Evolutionary conservation across 2,888 invertebrate genomes (phyloP).

Genomic region (Artemia sp.): DNA sequence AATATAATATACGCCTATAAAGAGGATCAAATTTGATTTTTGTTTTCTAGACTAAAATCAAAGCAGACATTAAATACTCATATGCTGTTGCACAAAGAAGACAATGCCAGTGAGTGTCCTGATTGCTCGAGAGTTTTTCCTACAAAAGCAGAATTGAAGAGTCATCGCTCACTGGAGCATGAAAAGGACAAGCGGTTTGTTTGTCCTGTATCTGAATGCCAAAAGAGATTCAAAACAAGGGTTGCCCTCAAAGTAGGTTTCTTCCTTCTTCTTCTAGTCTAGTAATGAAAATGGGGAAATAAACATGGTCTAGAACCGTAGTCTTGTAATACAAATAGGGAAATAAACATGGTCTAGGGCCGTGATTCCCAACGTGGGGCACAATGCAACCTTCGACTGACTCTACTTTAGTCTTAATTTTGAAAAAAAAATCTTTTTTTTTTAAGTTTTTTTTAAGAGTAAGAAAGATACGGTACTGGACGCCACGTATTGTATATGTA

Average conservation of each 20-base stretch:
- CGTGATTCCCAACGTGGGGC: too few species aligned
- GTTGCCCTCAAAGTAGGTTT: background rate
- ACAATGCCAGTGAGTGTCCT: background rate
- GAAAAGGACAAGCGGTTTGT: constrained; percentile 1
- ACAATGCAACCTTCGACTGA: too few species aligned
- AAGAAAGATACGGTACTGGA: too few species aligned
- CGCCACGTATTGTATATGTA: too few species aligned
- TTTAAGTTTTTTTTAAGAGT: too few species aligned
- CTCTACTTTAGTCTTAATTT: too few species aligned
- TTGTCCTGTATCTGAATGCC: constrained; percentile 1
- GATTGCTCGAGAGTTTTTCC: background rate
- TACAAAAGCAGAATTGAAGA: constrained; percentile 3
- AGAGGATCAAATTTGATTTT: background rate
- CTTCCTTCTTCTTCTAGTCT: background rate
- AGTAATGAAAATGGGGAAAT: too few species aligned
- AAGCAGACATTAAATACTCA: constrained; percentile 8
- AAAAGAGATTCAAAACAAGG: constrained; percentile 10
- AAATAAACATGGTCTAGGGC: too few species aligned
- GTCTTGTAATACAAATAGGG: too few species aligned
- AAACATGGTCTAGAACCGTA: too few species aligned
- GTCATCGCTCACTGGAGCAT: background rate
- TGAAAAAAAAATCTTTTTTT: too few species aligned
- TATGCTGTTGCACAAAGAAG: constrained; percentile 9
- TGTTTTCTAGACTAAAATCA: background rate
- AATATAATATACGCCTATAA: background rate